Base-by-base conservation (phyloP, 2,113 vertebrate species). In the Brachypodius melanocephalos region DNA sequence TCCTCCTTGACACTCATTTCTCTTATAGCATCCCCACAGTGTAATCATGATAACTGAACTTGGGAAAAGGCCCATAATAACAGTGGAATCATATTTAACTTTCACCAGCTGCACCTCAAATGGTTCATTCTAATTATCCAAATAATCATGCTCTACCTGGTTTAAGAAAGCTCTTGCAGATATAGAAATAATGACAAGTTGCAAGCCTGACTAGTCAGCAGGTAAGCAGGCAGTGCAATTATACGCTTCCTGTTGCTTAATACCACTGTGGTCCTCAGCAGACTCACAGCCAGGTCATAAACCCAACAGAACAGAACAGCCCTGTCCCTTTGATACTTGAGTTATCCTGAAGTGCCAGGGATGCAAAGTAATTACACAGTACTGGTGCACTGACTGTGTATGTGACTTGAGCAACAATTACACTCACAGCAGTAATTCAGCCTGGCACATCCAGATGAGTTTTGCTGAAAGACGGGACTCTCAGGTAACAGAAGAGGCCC, bases 371-470 rank as follows among this genome's bases (percentile, higher is more conserved):
- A 93, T 86, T 90, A 67, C 68, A 69, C 0, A 67, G 68, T 12
- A 45, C 67, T 78, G 67, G 71, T 51, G 66, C 69, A 74, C 59
- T 61, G 81, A 65, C 81, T 89, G 58, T 8, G 28, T 43, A 71
- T 80, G 77, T 1, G 25, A 96, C 88, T 43, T 45, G 62, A 74
- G 72, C 3, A 15, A 58, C 87, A 96, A 90, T 90, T 90, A 87
- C 10, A 63, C n/a, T 38, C 65, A 45, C 52, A 94, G 93, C 72
- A 90, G 92, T 90, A 94, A 87, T 46, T 96, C 90, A 95, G 78
- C 42, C 85, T 75, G 57, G 75, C 74, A 88, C 54, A n/a, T 58
- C 91, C 86, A 92, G 63, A 88, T 46, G 32, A 2, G 4, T 82
- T 95, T 65, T 89, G 74, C 80, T 91, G 68, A 88, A 92, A 84